These are phyloP conservation scores for Drosophila ficusphila DNA, from an alignment of 1,140 invertebrate genomes.

Conservation along the genomic window DNA sequence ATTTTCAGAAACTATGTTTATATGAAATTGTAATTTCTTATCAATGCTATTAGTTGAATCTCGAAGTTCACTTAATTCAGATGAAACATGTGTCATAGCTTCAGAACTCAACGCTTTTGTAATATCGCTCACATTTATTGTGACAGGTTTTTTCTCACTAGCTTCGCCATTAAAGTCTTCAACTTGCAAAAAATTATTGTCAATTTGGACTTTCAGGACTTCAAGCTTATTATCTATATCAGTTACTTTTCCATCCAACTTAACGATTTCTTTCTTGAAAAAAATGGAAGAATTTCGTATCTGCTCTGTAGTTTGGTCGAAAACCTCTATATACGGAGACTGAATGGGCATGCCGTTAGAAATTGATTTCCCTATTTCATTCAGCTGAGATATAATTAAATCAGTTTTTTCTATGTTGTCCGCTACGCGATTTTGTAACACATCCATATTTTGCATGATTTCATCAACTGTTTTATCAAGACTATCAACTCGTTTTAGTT, in stretches of 20 bases:
- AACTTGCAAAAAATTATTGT: constrained; percentile 90
- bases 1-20: constrained; percentile 92
- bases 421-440: constrained; percentile 90
- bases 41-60: constrained; percentile 91
- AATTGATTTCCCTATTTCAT: constrained; percentile 89
- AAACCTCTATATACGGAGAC: constrained; percentile 11
- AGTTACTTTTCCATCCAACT: constrained; percentile 91
- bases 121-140: constrained; percentile 91
- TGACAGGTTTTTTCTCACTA: constrained; percentile 92
- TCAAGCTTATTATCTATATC: constrained; percentile 92
- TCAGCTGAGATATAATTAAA: constrained; percentile 90
- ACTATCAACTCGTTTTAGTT: constrained; percentile 93
- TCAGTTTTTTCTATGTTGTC: constrained; percentile 94
- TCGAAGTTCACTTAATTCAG: constrained; percentile 90
- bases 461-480: constrained; percentile 93
- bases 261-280: constrained; percentile 87
- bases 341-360: constrained; percentile 85
- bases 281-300: constrained; percentile 44
- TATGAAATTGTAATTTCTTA: constrained; percentile 92
- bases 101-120: constrained; percentile 91
- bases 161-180: constrained; percentile 93
- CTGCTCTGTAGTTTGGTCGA: constrained; percentile 15
- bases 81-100: constrained; percentile 90
- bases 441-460: constrained; percentile 92
- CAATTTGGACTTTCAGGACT: constrained; percentile 91